Conservation (phyloP, 2,113 vertebrate species). For the Scartelaos histophorus region DNA sequence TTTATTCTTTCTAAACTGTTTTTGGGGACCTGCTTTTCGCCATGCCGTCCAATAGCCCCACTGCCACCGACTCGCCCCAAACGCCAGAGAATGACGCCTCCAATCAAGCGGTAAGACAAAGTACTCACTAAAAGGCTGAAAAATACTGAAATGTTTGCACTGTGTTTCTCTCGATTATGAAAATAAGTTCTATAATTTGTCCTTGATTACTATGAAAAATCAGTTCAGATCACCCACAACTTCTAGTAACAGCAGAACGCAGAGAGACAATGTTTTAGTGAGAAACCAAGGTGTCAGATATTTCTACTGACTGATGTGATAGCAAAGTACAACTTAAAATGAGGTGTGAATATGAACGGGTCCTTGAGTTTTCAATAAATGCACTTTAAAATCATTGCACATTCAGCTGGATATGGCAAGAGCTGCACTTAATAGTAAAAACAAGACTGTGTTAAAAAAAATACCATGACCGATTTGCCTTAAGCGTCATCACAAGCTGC, state of each 20-base stretch:
- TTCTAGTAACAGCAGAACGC: background rate
- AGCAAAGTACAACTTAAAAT: background rate
- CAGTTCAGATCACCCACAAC: background rate
- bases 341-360: background rate
- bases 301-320: background rate
- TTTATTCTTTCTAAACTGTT: slow-evolving; percentile 38
- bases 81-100: slow-evolving; percentile 57
- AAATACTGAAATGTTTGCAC: background rate
- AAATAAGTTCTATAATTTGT: background rate
- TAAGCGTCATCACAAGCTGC: too few species aligned
- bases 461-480: too few species aligned
- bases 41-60: slow-evolving; percentile 75
- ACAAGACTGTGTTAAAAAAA: too few species aligned
- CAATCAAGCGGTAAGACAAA: slow-evolving; percentile 62
- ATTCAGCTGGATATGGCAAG: background rate
- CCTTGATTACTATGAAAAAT: background rate
- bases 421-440: background rate
- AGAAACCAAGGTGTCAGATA: too few species aligned
- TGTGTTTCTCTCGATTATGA: background rate
- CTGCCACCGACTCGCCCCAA: slow-evolving; percentile 55
- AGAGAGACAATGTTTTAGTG: background rate
- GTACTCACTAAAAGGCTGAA: background rate
- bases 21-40: slow-evolving; percentile 38
- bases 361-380: background rate
- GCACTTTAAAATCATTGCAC: background rate